A percentile compares a stretch with the other conserved stretches of the same genome.
These are phyloP conservation scores for Xanthia icteritia DNA, from an alignment of 2,888 invertebrate genomes.

Conservation along the genomic window DNA sequence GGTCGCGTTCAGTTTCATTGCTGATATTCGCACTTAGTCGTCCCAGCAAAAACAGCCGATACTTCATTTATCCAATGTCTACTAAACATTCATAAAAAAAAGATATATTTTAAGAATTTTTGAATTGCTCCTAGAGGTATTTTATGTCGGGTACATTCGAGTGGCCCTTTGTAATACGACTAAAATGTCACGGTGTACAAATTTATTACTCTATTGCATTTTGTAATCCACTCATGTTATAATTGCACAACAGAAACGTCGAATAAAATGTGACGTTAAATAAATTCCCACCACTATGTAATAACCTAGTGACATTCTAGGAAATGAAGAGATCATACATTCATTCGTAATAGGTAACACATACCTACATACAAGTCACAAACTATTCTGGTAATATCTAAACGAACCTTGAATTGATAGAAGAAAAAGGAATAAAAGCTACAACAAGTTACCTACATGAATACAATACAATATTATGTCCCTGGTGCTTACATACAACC, in stretches of 20 bases:
- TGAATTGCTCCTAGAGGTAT: too few relatives aligned
- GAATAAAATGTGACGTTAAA: neutral
- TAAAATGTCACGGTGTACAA: too few relatives aligned
- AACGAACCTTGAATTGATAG: neutral
- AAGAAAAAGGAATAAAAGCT: conserved; percentile 4
- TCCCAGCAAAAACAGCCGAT: too few relatives aligned
- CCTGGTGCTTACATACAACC: neutral
- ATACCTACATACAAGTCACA: neutral
- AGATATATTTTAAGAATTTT: too few relatives aligned
- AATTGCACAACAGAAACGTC: neutral
- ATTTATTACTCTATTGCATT: neutral
- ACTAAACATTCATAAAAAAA: too few relatives aligned
- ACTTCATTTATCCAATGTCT: too few relatives aligned
- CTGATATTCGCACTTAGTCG: too few relatives aligned
- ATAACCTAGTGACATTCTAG: neutral
- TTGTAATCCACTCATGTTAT: neutral
- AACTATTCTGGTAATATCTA: neutral
- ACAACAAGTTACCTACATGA: neutral
- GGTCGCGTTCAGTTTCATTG: too few relatives aligned
- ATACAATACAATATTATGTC: neutral
- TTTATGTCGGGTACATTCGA: too few relatives aligned
- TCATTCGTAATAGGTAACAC: neutral
- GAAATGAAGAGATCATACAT: neutral
- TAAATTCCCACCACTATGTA: neutral
- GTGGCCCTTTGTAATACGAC: too few relatives aligned